Base-by-base conservation (phyloP, 1,140 invertebrate genomes). In the Tetragonula clypearis region DNA sequence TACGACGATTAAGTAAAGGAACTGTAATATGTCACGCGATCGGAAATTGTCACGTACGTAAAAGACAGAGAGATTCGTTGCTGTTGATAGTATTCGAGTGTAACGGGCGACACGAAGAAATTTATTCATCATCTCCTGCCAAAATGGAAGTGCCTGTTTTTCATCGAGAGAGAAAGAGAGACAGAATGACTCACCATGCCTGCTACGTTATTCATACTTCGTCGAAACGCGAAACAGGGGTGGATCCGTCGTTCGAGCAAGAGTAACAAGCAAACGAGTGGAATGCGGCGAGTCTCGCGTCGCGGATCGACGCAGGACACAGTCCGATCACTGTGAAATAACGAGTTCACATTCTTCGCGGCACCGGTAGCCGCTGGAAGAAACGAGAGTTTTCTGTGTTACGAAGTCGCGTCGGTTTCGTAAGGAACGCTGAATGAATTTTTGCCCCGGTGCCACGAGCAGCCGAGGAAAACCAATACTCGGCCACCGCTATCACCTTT, bases 281-380 rank as follows among this genome's bases (percentile, higher is more conserved):
- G 60, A 62, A 62, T 62, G 60, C n/a, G 60, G 60, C n/a, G 60
- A 23, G 60, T 62, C 2, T 62, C 60, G 60, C 60, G 60, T 62
- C 60, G 23, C 60, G 41, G 41, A 19, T 21, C 69, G 17, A 49
- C 41, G 11, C 12, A 49, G n/a, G 62, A 65, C 12, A 49, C 71
- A 17, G 66, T 71, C 53, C 17, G 30, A 35, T 75, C 80, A 65
- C 35, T 73, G 35, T 35, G 82, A 84, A 84, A 84, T 84, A 84
- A 84, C 82, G 82, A 84, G 77, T 84, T 72, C 82, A 41, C 82
- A 84, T 84, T 84, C 82, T 79, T 79, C 56, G 65, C 30, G 53
- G 55, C 23, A 19, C 19, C 3, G n/a, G 80, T 30, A 30, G 71
- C 49, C 21, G 14, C 21, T 76, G 55, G 73, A 82, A 82, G 81